These are phyloP conservation scores for Rhabdornis inornatus DNA, from an alignment of 2,113 vertebrate species.

Conservation along the genomic window DNA sequence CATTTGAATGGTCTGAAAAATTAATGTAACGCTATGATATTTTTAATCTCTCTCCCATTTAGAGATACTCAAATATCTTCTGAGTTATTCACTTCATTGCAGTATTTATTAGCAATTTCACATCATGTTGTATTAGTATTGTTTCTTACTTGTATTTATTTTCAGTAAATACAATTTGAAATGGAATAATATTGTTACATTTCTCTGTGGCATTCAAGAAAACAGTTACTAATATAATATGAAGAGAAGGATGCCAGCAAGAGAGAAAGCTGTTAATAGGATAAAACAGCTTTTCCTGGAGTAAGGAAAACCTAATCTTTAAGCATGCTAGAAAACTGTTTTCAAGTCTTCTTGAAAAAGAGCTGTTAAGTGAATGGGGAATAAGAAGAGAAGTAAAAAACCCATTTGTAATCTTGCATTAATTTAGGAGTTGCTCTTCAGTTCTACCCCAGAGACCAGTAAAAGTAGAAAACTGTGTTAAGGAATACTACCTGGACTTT, in stretches of 20 bases:
- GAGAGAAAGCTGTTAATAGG: slow-evolving; percentile 30
- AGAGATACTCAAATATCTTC: neutral
- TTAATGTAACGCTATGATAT: neutral
- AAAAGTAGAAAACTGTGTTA: neutral
- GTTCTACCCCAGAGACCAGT: neutral
- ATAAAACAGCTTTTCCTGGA: slow-evolving; percentile 4
- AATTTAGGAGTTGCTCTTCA: neutral
- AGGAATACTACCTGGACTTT: neutral
- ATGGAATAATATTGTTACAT: slow-evolving; percentile 64
- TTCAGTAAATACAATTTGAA: slow-evolving; percentile 71
- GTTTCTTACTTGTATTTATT: slow-evolving; percentile 50
- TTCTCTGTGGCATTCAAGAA: slow-evolving; percentile 69
- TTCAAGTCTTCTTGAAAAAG: neutral
- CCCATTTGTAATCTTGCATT: neutral
- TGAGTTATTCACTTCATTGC: neutral
- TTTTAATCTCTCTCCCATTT: neutral
- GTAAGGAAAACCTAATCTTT: slow-evolving; percentile 1
- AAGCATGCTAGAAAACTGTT: slow-evolving; percentile 9
- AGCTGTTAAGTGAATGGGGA: neutral
- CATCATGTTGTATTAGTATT: slow-evolving; percentile 46
- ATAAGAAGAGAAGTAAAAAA: neutral
- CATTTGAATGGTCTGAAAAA: neutral
- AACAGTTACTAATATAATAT: slow-evolving; percentile 64
- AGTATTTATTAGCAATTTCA: slow-evolving; percentile 49
- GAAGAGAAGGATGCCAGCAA: slow-evolving; percentile 60